Evolutionary conservation across 2,888 invertebrate species (phyloP).

Genomic region (Phymatocera aterrima): DNA sequence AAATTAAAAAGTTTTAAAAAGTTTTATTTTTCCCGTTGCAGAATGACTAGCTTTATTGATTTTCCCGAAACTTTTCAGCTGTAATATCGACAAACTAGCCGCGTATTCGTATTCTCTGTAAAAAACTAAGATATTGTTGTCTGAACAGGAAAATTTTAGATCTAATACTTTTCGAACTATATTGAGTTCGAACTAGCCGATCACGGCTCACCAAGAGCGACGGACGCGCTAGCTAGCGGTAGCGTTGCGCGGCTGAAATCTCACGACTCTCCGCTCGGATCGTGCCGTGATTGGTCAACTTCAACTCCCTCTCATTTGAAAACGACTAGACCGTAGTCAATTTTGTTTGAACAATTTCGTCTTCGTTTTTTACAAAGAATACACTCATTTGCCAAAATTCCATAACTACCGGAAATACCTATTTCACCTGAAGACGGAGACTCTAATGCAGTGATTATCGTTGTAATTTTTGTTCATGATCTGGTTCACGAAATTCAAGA

Average conservation of each 20-base stretch:
- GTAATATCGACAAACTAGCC: background rate
- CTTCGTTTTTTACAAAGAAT: background rate
- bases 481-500: background rate
- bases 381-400: background rate
- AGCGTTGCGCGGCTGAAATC: background rate
- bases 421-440: background rate
- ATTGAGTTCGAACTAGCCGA: background rate
- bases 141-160: background rate
- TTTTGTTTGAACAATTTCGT: background rate
- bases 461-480: background rate
- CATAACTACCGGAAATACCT: background rate
- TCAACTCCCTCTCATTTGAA: background rate
- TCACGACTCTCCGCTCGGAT: background rate
- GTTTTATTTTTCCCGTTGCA: no score
- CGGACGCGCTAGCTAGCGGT: background rate
- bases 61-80: background rate
- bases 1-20: no score
- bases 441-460: background rate
- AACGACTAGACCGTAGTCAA: background rate
- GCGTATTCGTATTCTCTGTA: background rate
- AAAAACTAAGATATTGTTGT: background rate
- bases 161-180: background rate
- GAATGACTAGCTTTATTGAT: no score
- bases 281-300: background rate
- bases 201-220: background rate